phyloP scores from a whole-genome alignment of 1,140 invertebrate genomes.

The Zeugodacus cucurbitae region DNA sequence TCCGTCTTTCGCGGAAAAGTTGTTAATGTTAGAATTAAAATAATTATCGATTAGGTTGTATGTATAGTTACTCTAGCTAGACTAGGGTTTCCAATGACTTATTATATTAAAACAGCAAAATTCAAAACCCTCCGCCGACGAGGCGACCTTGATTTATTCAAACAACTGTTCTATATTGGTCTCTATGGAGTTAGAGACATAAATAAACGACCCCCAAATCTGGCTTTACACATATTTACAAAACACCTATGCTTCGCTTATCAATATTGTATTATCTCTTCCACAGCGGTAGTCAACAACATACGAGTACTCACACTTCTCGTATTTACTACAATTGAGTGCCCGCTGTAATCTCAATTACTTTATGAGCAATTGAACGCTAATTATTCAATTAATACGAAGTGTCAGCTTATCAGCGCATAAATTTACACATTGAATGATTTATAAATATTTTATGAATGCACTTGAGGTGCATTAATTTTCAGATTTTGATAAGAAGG shows the following conservation, averaged over 20 bases:
- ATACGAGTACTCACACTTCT: not conserved
- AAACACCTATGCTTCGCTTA: not conserved
- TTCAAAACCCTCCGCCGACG: no score
- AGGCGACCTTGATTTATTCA: no score
- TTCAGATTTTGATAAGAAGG: not conserved
- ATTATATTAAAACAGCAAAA: no score
- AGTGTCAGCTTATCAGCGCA: slow-evolving; percentile 7
- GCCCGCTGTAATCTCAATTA: slow-evolving; percentile 5
- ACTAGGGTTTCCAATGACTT: no score
- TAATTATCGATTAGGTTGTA: no score
- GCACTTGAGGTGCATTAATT: not conserved
- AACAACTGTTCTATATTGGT: no score
- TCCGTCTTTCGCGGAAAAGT: no score
- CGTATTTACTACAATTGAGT: not conserved
- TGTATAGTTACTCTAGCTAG: no score
- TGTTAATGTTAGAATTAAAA: no score
- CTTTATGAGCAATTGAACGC: not conserved
- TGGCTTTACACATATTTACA: no score
- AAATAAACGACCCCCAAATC: no score
- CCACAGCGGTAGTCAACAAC: not conserved
- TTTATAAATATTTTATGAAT: not conserved
- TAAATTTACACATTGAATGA: not conserved
- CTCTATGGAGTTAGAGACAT: no score
- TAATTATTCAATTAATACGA: slow-evolving; percentile 17
- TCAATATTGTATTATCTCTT: not conserved